Conservation (phyloP, 2,113 vertebrate species). For the Girardinichthys multiradiatus region DNA sequence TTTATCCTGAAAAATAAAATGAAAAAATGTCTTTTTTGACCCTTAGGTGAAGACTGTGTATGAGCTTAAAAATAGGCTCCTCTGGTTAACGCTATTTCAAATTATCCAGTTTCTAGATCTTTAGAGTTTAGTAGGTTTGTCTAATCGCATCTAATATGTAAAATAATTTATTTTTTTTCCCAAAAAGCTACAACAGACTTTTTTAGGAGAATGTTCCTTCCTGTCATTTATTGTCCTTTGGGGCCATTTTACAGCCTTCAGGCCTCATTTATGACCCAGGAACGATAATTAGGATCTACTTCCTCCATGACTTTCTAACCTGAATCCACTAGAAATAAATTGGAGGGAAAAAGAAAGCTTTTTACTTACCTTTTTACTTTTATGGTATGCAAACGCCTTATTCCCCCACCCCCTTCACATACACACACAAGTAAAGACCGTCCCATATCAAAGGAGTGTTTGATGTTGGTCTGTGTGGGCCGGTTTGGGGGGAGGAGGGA, state of each 20-base stretch:
- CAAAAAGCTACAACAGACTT: neutral
- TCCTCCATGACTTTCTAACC: slow-evolving; percentile 4
- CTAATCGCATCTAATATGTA: neutral
- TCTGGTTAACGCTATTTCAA: no score
- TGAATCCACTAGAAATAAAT: slow-evolving; percentile 27
- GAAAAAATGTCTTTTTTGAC: neutral
- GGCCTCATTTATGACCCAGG: neutral
- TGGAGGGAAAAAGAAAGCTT: neutral
- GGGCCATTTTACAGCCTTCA: neutral
- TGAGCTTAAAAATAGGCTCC: neutral
- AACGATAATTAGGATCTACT: neutral
- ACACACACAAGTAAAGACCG: slow-evolving; percentile 35
- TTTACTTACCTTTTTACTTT: slow-evolving; percentile 21
- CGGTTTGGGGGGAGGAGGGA: neutral
- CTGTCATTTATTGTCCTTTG: neutral
- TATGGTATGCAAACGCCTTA: slow-evolving; percentile 51
- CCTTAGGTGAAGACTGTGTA: neutral
- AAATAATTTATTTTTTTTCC: no score
- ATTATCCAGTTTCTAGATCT: neutral
- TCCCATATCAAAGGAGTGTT: slow-evolving; percentile 56
- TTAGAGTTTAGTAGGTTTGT: neutral
- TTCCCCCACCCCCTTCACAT: neutral
- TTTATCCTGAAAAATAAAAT: slow-evolving; percentile 18
- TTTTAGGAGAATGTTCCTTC: neutral
- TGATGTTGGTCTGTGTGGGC: slow-evolving; percentile 50